Base-by-base conservation (phyloP, 2,888 invertebrate genomes). In the Coenonympha glycerion region DNA sequence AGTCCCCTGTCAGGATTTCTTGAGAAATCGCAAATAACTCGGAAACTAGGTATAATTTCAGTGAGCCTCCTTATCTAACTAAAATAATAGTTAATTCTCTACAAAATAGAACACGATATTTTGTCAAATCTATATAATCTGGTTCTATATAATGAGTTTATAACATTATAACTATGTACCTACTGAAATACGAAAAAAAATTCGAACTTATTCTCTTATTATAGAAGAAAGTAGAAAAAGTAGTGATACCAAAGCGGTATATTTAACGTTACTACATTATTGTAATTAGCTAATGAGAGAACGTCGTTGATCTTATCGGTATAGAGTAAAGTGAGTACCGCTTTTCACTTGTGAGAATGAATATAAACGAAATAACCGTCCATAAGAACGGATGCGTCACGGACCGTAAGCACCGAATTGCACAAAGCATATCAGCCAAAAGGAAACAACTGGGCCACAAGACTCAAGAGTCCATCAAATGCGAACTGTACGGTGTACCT, bases 391-490 rank as follows among this genome's bases (percentile, higher is more conserved):
- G 64, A 68, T 55, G 65, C 64, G 64, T 69, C 66, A 71, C 69
- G 66, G 70, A 63, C 62, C 50, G 64, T 69, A 67, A 67, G 49
- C 74, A 74, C 63, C 63, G 58, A 55, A 63, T 78, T 79, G 63
- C 73, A 59, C 66, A 77, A 76, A 61, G 61, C 60, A 60, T n/a
- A n/a, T 60, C 61, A 62, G 40, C 55, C 57, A 63, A 65, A 64
- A 64, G 75, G 72, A 76, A 78, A 78, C 58, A 71, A 68, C 67
- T 69, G 58, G 64, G 68, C 54, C 66, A 68, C 63, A 51, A 64
- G 63, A 69, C 66, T 68, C 63, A 50, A 64, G 63, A 69, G 70
- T 61, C 70, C 65, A 69, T 69, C 67, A 59, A 69, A 63, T 58
- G 50, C 69, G 70, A 78, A 79, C 72, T 64, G 65, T n/a, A n/a